Conservation (phyloP, 2,113 vertebrate genomes). For the Trichechus manatus region DNA sequence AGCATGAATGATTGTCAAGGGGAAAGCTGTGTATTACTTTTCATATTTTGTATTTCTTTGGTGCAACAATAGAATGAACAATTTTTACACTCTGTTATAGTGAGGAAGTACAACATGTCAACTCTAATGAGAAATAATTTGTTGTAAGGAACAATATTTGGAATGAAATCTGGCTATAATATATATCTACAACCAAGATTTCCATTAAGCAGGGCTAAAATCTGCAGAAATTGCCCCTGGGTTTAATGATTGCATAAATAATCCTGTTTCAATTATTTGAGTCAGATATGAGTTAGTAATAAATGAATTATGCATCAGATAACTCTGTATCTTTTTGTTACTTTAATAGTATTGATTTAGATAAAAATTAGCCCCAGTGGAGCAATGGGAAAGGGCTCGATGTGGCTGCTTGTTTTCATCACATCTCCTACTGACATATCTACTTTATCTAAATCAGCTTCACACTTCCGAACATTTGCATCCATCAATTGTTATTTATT, state of each 20-base stretch:
- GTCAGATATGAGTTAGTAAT: conserved; percentile 58
- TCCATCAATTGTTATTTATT: conserved; percentile 50
- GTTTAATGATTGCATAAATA: conserved; percentile 71
- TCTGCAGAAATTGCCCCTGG: conserved; percentile 50
- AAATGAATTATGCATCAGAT: conserved; percentile 66
- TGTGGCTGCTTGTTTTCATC: conserved; percentile 27
- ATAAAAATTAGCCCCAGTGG: conserved; percentile 44
- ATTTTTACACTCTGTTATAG: not conserved
- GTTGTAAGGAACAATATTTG: conserved; percentile 51
- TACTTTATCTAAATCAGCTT: conserved; percentile 51
- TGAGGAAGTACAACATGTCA: conserved; percentile 2
- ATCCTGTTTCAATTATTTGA: conserved; percentile 65
- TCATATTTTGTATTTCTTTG: conserved; percentile 58
- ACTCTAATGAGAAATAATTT: conserved; percentile 57
- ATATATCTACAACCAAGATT: conserved; percentile 37
- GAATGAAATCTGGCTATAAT: conserved; percentile 58
- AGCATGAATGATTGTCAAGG: conserved; percentile 57
- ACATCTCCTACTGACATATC: not conserved
- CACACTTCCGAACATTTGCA: not conserved
- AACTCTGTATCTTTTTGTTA: conserved; percentile 69
- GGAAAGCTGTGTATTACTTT: conserved; percentile 19
- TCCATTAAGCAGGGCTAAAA: conserved; percentile 60
- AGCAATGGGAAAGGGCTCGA: conserved; percentile 15
- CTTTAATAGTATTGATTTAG: conserved; percentile 61
- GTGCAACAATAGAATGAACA: conserved; percentile 47